A percentile compares a stretch with the other conserved stretches of the same genome.
Conservation (phyloP, 2,888 invertebrate genomes). For the Heliconius hortense region DNA sequence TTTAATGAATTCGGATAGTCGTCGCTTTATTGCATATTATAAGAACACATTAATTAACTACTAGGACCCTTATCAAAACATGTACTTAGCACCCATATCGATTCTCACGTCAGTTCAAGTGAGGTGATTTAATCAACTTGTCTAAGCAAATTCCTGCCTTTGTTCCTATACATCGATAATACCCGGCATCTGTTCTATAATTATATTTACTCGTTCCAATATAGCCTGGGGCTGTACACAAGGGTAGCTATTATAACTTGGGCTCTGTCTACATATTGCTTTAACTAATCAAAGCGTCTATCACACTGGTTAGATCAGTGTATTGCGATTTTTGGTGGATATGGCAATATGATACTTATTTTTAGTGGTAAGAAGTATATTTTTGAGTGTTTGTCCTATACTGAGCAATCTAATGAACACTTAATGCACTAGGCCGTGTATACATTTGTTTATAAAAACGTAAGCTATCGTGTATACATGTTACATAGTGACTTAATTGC, state of each 20-base stretch:
- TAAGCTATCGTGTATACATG: constrained; percentile 8
- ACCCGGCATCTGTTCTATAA: constrained; percentile 31
- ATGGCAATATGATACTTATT: neutral
- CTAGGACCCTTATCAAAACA: neutral
- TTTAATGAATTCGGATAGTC: no score
- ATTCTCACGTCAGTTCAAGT: constrained; percentile 13
- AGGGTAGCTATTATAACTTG: neutral
- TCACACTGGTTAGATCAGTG: neutral
- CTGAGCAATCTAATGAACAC: constrained; percentile 12
- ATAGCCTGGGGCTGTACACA: constrained; percentile 20
- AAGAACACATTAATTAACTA: constrained; percentile 9
- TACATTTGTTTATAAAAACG: constrained; percentile 9
- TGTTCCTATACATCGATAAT: constrained; percentile 32
- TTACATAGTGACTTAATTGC: constrained; percentile 9
- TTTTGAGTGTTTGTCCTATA: neutral
- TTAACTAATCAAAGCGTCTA: neutral
- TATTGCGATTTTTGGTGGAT: neutral
- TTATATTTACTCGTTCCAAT: constrained; percentile 34
- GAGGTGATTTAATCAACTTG: constrained; percentile 25
- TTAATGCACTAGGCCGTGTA: constrained; percentile 20
- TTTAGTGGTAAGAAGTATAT: neutral
- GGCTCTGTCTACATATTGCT: neutral
- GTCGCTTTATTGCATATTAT: no score
- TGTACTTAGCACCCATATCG: neutral
- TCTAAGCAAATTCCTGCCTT: constrained; percentile 31